Evolutionary conservation across 2,797 vertebrate genomes (phyloP).

Genomic region (Leptoclinus maculatus): DNA sequence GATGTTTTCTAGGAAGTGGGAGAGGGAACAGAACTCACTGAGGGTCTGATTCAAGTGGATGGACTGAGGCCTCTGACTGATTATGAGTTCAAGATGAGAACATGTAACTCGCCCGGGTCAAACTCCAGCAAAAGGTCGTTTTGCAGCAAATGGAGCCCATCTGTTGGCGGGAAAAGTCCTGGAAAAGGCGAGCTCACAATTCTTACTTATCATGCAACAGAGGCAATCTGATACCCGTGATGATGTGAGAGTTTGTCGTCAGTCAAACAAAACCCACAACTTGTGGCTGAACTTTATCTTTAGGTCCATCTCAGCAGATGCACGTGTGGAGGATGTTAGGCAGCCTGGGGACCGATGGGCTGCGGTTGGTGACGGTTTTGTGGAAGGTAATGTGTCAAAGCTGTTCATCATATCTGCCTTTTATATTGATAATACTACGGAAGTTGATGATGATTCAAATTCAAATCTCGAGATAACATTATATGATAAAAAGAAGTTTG

Average conservation of each 20-base stretch:
- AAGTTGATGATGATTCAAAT: neutral
- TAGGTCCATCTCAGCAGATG: conserved; percentile 82
- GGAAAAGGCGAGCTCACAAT: conserved; percentile 81
- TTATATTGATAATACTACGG: neutral
- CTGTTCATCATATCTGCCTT: neutral
- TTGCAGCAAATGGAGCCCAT: conserved; percentile 90
- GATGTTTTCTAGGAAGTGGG: conserved; percentile 45
- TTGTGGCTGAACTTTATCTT: conserved; percentile 20
- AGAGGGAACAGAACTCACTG: conserved; percentile 26
- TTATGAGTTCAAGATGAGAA: conserved; percentile 87
- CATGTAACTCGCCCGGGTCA: conserved; percentile 57
- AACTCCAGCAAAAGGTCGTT: neutral
- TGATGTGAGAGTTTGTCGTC: neutral
- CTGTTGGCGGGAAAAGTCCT: conserved; percentile 78
- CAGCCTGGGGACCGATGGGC: conserved; percentile 14
- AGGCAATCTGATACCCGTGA: neutral
- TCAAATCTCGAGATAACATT: too few relatives aligned
- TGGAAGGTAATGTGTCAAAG: conserved; percentile 84
- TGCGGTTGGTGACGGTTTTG: conserved; percentile 80
- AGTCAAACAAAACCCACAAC: neutral
- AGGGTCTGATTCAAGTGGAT: conserved; percentile 56
- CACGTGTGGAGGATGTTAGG: conserved; percentile 83
- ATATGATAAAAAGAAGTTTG: too few relatives aligned
- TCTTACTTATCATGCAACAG: neutral
- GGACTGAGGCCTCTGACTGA: conserved; percentile 77